These are phyloP conservation scores for Blomia tropicalis DNA, from an alignment of 2,888 invertebrate species.

Conservation along the genomic window DNA sequence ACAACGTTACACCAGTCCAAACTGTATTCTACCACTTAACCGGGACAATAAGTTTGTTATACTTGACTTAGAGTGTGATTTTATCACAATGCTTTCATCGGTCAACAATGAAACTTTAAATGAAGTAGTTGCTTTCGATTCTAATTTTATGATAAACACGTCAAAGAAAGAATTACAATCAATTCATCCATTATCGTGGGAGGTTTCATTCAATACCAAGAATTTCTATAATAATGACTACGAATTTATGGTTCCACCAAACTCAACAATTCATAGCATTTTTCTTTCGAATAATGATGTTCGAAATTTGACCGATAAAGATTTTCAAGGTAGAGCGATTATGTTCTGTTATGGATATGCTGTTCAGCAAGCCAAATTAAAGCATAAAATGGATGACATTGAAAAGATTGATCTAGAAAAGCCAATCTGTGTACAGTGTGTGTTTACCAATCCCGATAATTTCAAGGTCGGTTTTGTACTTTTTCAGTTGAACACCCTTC, in stretches of 20 bases:
- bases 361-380: constrained; percentile 13
- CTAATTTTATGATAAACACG: background rate
- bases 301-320: background rate
- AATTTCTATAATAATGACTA: constrained; percentile 21
- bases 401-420: background rate
- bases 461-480: constrained; percentile 19
- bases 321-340: constrained; percentile 16
- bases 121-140: background rate
- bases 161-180: constrained; percentile 16
- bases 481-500: constrained; percentile 24
- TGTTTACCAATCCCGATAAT: constrained; percentile 19
- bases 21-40: constrained; percentile 19
- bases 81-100: constrained; percentile 16
- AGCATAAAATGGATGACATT: background rate
- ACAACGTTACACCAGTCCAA: constrained; percentile 12
- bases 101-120: background rate
- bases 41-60: constrained; percentile 12
- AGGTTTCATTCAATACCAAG: constrained; percentile 17
- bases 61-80: constrained; percentile 23
- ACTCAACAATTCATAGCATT: constrained; percentile 22
- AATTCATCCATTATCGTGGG: constrained; percentile 24
- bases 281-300: constrained; percentile 21
- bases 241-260: constrained; percentile 1
- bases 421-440: constrained; percentile 20
- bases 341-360: constrained; percentile 25